Evolutionary conservation across 2,113 vertebrate species (phyloP), one percentile per base, ranked within the genome.

Genomic region (Ophiodon elongatus): DNA sequence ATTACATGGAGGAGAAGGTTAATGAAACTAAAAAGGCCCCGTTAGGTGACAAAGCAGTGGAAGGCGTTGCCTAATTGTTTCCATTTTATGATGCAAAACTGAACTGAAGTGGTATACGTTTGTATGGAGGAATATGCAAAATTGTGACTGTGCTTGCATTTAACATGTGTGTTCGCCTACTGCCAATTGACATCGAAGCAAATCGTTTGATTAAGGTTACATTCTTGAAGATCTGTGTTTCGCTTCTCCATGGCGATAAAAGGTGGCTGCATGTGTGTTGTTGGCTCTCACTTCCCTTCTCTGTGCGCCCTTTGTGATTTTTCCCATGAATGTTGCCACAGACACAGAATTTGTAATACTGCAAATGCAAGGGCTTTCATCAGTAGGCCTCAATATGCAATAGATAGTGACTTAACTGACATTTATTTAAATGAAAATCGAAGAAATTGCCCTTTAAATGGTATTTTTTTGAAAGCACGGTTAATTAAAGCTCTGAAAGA

Each of bases 1-100:
- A 89, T 89, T 64, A 89, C 31, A 7, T 37, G 17, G 11, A 63
- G 77, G 73, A 70, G 62, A 90, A 90, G 87, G 86, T 85, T 87
- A 90, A 91, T 84, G 79, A 79, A 77, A 76, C 31, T 70, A 6
- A 80, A 35, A 72, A 74, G 31, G 57, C 52, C 14, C 69, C 13
- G 6, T n/a, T 21, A 7, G 14, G 64, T 80, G 63, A 41, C 47
- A 65, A 14, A 69, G 31, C 43, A 57, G 27, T 37, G 17, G 59
- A 33, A 25, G 47, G 43, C 23, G 31, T 33, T 2, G 0, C 27
- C 7, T 31, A 0, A 47, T 43, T 17, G 73, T 33, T 4, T 37
- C 31, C 64, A 7, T 50, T 39, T 37, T 14, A 27, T 77, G 33
- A 15, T 47, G 63, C 60, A 19, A 41, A 63, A 70, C 29, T 45